Evolutionary conservation across 1,140 invertebrate species (phyloP).

Genomic region (Drosophila pruinosa): DNA sequence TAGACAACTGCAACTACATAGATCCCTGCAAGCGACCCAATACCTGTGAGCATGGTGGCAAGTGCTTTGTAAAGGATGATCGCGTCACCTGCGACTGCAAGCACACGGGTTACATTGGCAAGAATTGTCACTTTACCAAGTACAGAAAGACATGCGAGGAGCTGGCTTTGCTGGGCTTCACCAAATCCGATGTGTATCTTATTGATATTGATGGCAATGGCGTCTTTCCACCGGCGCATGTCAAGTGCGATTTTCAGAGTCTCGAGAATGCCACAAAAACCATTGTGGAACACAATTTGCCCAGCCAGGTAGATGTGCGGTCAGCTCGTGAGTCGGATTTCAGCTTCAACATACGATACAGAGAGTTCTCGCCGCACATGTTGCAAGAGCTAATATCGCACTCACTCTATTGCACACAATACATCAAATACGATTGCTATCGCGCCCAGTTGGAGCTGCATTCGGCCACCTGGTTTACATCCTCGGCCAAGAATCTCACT

Average conservation of each 20-base stretch:
- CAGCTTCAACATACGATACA: conserved; percentile 92
- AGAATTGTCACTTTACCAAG: conserved; percentile 96
- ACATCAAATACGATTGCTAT: conserved; percentile 95
- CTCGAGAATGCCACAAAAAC: conserved; percentile 93
- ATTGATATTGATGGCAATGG: conserved; percentile 97
- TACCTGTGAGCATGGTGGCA: conserved; percentile 95
- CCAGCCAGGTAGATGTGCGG: conserved; percentile 93
- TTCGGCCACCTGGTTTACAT: conserved; percentile 94
- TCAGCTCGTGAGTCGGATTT: conserved; percentile 90
- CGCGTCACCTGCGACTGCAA: conserved; percentile 94
- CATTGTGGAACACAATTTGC: conserved; percentile 95
- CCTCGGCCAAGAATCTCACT: conserved; percentile 89
- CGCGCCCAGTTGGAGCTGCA: conserved; percentile 94
- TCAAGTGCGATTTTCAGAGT: conserved; percentile 95
- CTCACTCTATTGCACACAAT: conserved; percentile 94
- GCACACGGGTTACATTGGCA: conserved; percentile 93
- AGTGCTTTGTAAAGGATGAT: conserved; percentile 94
- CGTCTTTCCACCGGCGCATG: conserved; percentile 93
- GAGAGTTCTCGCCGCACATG: conserved; percentile 95
- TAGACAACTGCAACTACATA: conserved; percentile 95
- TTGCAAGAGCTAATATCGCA: conserved; percentile 94
- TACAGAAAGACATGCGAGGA: conserved; percentile 96
- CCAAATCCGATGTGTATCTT: conserved; percentile 93
- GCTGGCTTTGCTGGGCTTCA: conserved; percentile 92
- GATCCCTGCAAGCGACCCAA: conserved; percentile 94